phyloP scores from a whole-genome alignment of 1,140 invertebrate genomes.

The Telenomus remus region DNA sequence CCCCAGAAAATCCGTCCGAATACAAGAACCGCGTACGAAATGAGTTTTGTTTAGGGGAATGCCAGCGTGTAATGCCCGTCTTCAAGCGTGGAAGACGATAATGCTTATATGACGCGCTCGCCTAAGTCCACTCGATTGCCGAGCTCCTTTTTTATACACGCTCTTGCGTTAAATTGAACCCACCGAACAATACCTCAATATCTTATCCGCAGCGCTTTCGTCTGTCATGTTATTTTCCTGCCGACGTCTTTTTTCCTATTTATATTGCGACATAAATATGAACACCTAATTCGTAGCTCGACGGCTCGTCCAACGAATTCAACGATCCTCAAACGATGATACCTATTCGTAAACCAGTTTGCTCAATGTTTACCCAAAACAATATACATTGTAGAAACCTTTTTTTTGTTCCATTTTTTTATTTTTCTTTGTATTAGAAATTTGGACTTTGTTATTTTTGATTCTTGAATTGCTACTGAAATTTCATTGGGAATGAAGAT shows the following conservation, averaged over 20 bases:
- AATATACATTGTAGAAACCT: no score
- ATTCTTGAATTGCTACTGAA: no score
- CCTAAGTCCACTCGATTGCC: constrained; percentile 54
- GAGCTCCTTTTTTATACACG: constrained; percentile 25
- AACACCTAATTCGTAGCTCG: background rate
- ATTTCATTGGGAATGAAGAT: no score
- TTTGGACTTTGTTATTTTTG: no score
- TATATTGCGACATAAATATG: background rate
- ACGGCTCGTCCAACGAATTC: background rate
- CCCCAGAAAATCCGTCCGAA: constrained; percentile 44
- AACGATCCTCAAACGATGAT: no score
- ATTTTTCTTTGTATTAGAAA: no score
- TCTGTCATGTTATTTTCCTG: constrained; percentile 12
- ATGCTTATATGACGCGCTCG: constrained; percentile 47
- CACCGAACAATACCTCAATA: constrained; percentile 27
- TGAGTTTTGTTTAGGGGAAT: constrained; percentile 50
- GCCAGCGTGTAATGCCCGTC: constrained; percentile 34
- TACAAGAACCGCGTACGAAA: constrained; percentile 59
- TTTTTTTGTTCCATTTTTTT: no score
- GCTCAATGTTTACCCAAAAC: no score
- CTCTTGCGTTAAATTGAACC: constrained; percentile 25
- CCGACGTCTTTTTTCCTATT: background rate
- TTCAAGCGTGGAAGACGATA: constrained; percentile 25
- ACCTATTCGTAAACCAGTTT: no score
- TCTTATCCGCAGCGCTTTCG: constrained; percentile 22